Percentiles rank a stretch among this genome's conserved stretches.
Conservation (phyloP, 2,797 vertebrate genomes). For the Todus mexicanus region DNA sequence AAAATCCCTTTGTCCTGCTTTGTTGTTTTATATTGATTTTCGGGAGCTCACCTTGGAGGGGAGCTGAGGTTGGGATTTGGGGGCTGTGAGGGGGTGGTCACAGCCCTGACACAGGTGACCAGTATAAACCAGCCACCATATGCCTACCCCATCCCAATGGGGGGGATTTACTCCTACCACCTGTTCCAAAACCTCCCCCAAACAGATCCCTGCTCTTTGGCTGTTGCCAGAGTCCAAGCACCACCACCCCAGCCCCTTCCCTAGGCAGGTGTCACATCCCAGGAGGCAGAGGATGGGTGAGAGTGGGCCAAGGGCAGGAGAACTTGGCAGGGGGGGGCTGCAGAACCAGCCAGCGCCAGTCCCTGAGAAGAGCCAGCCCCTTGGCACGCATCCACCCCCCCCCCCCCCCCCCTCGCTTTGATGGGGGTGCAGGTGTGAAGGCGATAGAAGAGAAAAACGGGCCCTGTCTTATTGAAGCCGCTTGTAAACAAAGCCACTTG, state of each 20-base stretch:
- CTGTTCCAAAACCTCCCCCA: background rate
- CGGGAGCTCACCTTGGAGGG: background rate
- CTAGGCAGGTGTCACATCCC: background rate
- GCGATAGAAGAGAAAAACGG: background rate
- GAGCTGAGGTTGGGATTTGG: background rate
- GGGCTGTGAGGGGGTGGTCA: background rate
- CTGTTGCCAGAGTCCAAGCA: rapidly evolving
- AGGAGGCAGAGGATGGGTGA: background rate
- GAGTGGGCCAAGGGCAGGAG: background rate
- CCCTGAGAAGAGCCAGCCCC: background rate
- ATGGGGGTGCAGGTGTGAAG: constrained; percentile 48
- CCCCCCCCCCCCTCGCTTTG: background rate
- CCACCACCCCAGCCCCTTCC: background rate
- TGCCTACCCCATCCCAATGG: too few relatives aligned
- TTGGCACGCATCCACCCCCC: background rate
- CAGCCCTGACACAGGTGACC: background rate
- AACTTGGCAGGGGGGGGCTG: rapidly evolving
- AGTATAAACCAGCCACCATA: background rate
- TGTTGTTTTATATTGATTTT: background rate
- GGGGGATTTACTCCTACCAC: background rate
- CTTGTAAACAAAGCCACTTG: constrained; percentile 65
- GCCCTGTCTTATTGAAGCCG: background rate
- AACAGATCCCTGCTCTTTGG: background rate
- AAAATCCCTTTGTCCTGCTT: background rate
- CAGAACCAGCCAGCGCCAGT: rapidly evolving